phyloP scores from a whole-genome alignment of 2,113 vertebrate species.

The Neopipo cinnamomea region DNA sequence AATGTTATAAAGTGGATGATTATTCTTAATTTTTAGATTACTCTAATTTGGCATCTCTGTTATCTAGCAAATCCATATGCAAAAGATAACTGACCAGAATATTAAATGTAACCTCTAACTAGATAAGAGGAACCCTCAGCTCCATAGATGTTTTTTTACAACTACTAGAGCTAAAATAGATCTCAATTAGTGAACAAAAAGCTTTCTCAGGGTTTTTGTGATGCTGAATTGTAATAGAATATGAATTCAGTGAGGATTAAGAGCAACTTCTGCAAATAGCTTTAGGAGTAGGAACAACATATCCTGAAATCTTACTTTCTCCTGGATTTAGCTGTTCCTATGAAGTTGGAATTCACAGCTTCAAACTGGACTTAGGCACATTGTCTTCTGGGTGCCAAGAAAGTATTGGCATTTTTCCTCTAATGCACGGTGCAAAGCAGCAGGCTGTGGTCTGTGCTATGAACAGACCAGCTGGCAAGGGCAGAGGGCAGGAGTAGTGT shows the following conservation, averaged over 20 bases:
- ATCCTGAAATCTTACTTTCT: neutral
- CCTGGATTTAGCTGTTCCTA: neutral
- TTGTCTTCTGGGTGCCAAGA: neutral
- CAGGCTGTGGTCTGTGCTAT: neutral
- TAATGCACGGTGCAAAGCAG: neutral
- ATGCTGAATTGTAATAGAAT: neutral
- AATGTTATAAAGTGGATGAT: neutral
- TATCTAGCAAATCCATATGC: conserved; percentile 14
- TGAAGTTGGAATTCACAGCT: neutral
- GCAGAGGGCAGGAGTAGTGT: neutral
- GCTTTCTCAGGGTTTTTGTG: neutral
- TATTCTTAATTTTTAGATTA: conserved; percentile 41
- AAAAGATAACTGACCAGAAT: conserved; percentile 1
- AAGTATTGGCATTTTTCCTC: neutral
- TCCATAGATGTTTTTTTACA: neutral
- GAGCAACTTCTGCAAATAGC: neutral
- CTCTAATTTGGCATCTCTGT: neutral
- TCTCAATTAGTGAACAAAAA: conserved; percentile 29
- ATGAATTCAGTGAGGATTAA: conserved; percentile 28
- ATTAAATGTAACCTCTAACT: neutral
- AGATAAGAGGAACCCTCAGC: neutral
- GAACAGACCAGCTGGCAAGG: neutral
- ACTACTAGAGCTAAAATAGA: conserved; percentile 31
- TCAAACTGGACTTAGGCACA: neutral
- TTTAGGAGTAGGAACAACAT: neutral